Base-by-base conservation (phyloP, 2,113 vertebrate genomes). In the Carassius carassius region DNA sequence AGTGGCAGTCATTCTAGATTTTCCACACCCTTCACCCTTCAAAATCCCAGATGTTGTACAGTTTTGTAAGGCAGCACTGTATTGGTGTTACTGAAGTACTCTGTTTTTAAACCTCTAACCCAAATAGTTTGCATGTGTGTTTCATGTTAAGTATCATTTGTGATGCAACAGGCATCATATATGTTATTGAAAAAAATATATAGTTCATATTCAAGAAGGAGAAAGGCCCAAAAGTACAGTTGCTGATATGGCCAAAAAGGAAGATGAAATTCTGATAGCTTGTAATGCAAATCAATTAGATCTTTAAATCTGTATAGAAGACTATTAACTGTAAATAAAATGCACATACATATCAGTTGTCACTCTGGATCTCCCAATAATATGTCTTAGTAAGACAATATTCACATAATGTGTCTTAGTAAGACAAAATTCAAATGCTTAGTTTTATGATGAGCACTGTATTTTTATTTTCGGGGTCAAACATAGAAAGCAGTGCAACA, bases 1-100 rank as follows among this genome's bases (percentile, higher is more conserved):
- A 49, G 78, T 54, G n/a, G 72, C 73, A 75, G 41, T 58, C 76
- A 13, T 78, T 78, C 54, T 35, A 58, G 25, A 58, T 58, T 70
- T 35, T 7, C 29, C 19, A 51, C 23, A 23, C 29, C 29, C 29
- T n/a, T 23, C 17, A 21, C 4, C 9, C 78, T 29, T 67, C 17
- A 47, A 19, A 41, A 62, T 5, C 19, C 35, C 56, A 67, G 60
- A 69, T 4, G 19, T 63, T 21, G 21, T 47, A 29, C 9, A 67
- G 5, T 51, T 51, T 67, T 81, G 35, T 10, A 23, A 23, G n/a
- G 54, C 54, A 78, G 77, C 7, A 47, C 2, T 8, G 25, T 32
- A 56, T 19, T 23, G 16, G 14, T 29, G 25, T 35, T 67, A 32
- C 6, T 17, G 65, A 35, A 7, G 35, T 35, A 17, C 29, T 65